These are phyloP conservation scores for Sturnus vulgaris DNA, from an alignment of 2,113 vertebrate genomes.

Conservation along the genomic window DNA sequence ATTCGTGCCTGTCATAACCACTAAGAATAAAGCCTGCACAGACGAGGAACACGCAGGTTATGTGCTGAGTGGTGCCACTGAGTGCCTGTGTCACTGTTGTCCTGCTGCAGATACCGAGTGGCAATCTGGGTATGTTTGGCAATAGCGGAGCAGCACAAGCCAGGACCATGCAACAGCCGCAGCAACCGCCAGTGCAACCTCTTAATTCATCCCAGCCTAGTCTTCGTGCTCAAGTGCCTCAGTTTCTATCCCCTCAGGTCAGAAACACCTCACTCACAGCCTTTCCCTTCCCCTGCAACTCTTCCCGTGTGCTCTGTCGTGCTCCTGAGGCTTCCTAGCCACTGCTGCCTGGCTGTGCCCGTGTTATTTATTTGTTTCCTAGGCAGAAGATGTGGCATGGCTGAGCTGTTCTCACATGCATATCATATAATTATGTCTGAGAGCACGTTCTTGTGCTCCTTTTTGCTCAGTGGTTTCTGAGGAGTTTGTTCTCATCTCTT, in stretches of 20 bases:
- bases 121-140: conserved; percentile 92
- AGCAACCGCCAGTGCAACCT: conserved; percentile 92
- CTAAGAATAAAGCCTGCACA: background rate
- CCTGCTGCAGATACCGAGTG: conserved; percentile 87
- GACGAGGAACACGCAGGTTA: background rate
- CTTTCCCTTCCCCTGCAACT: background rate
- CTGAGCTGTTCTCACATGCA: background rate
- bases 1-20: background rate
- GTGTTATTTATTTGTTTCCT: background rate
- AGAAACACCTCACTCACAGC: background rate
- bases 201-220: conserved; percentile 98
- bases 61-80: background rate
- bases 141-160: conserved; percentile 92
- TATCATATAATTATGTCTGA: background rate
- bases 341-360: background rate
- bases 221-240: conserved; percentile 99
- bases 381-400: background rate
- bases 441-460: background rate
- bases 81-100: background rate
- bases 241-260: conserved; percentile 99
- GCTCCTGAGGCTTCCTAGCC: background rate
- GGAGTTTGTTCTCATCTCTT: background rate
- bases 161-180: conserved; percentile 88
- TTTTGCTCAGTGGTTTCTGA: background rate
- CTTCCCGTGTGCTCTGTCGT: background rate